Percentiles rank a stretch among this genome's conserved stretches.
These are phyloP conservation scores for Chrysodeixis includens DNA, from an alignment of 2,888 invertebrate species.

Conservation along the genomic window DNA sequence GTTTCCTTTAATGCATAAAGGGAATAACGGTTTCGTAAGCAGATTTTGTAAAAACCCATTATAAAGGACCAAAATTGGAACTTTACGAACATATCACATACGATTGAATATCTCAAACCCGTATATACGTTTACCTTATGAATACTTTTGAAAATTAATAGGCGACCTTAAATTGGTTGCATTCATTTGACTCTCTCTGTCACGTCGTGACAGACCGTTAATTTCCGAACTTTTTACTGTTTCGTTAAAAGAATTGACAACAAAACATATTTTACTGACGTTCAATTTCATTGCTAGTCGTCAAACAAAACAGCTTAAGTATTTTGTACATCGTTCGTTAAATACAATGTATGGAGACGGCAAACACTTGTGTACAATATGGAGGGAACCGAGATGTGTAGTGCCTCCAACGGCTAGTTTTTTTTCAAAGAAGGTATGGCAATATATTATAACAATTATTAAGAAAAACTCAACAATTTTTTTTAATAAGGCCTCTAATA, in stretches of 20 bases:
- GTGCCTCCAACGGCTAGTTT: constrained; percentile 66
- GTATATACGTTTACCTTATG: too few species aligned
- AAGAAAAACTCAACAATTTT: not conserved
- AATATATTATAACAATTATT: not conserved
- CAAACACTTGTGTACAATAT: constrained; percentile 70
- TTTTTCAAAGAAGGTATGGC: constrained; percentile 42
- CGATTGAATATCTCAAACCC: too few species aligned
- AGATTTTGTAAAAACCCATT: too few species aligned
- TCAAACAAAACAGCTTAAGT: not conserved
- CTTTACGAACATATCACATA: too few species aligned
- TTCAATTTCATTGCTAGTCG: not conserved
- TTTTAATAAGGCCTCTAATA: not conserved
- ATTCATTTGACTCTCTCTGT: too few species aligned
- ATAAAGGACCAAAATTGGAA: too few species aligned
- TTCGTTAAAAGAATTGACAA: not conserved
- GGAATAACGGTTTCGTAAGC: too few species aligned
- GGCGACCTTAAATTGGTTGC: too few species aligned
- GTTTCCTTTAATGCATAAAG: too few species aligned
- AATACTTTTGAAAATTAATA: too few species aligned
- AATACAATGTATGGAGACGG: constrained; percentile 47
- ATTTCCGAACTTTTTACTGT: not conserved
- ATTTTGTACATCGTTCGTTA: not conserved
- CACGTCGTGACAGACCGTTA: too few species aligned
- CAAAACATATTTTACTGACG: not conserved
- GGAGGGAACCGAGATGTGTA: constrained; percentile 50